Evolutionary conservation across 35 echinoderm and acorn worm genomes (phyloP).

Genomic region (Anneissia japonica): DNA sequence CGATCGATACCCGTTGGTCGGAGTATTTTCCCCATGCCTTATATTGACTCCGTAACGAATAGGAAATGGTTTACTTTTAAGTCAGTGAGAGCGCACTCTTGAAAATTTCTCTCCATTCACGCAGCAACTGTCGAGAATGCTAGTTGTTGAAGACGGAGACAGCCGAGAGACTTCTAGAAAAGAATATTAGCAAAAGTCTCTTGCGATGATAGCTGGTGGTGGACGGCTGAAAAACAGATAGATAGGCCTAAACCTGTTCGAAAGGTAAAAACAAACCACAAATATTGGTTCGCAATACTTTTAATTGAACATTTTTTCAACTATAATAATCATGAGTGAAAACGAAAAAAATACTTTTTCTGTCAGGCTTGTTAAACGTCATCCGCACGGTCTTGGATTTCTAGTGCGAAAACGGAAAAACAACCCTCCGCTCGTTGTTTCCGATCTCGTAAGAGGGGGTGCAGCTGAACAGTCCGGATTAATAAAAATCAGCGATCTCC

Average conservation of each 20-base stretch:
- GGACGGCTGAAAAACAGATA: background rate
- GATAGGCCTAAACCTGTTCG: background rate
- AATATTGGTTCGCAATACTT: background rate
- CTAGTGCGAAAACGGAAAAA: slow-evolving; percentile 85
- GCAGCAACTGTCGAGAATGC: background rate
- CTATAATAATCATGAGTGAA: slow-evolving; percentile 58
- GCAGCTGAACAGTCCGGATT: slow-evolving; percentile 83
- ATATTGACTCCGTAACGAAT: background rate
- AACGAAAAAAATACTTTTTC: slow-evolving; percentile 93
- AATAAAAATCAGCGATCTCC: slow-evolving; percentile 74
- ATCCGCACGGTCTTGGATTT: slow-evolving; percentile 83
- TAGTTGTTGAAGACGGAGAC: background rate
- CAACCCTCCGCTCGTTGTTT: slow-evolving; percentile 88
- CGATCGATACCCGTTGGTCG: background rate
- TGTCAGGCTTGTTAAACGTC: slow-evolving; percentile 79
- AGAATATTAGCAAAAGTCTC: background rate
- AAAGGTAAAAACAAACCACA: background rate
- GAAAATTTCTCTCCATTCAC: background rate
- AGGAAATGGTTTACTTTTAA: background rate
- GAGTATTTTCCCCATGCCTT: background rate
- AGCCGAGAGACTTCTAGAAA: background rate
- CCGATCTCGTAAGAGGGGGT: slow-evolving; percentile 81
- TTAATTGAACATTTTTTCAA: background rate
- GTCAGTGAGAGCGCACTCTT: background rate
- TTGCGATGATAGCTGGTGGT: background rate